Conservation (phyloP, 1,140 invertebrate genomes). For the Meloidogyne hapla region DNA sequence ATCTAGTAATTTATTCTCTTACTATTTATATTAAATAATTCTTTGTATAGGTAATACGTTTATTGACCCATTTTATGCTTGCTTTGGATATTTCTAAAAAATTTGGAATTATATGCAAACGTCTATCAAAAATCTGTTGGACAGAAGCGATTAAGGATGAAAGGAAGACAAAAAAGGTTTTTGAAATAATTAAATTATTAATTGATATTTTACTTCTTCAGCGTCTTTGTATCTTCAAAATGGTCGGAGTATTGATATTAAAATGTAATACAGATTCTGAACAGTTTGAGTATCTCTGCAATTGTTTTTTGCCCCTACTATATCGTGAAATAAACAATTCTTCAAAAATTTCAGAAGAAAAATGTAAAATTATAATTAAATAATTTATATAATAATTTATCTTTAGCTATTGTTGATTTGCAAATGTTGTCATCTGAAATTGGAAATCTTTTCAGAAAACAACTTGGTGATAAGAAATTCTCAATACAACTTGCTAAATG, state of each 20-base stretch:
- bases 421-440: slow-evolving; percentile 34
- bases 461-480: slow-evolving; percentile 35
- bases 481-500: slow-evolving; percentile 23
- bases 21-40: background rate
- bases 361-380: background rate
- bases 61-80: slow-evolving; percentile 16
- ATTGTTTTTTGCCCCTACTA: slow-evolving; percentile 30
- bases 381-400: background rate
- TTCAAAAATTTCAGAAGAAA: slow-evolving; percentile 19
- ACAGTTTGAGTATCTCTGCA: background rate
- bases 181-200: background rate
- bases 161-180: slow-evolving; percentile 23
- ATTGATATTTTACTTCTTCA: slow-evolving; percentile 15
- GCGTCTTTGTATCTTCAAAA: slow-evolving; percentile 40
- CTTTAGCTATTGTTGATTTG: slow-evolving; percentile 41
- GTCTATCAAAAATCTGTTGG: slow-evolving; percentile 36
- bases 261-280: background rate
- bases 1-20: background rate
- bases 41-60: slow-evolving; percentile 5
- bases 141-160: slow-evolving; percentile 24
- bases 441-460: slow-evolving; percentile 22
- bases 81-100: slow-evolving; percentile 8
- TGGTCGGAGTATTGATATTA: slow-evolving; percentile 32
- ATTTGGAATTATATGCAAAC: slow-evolving; percentile 18
- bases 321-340: slow-evolving; percentile 45